A percentile compares a stretch with the other conserved stretches of the same genome.
Conservation (phyloP, 2,113 vertebrate species). For the Brevimyrus niger region DNA sequence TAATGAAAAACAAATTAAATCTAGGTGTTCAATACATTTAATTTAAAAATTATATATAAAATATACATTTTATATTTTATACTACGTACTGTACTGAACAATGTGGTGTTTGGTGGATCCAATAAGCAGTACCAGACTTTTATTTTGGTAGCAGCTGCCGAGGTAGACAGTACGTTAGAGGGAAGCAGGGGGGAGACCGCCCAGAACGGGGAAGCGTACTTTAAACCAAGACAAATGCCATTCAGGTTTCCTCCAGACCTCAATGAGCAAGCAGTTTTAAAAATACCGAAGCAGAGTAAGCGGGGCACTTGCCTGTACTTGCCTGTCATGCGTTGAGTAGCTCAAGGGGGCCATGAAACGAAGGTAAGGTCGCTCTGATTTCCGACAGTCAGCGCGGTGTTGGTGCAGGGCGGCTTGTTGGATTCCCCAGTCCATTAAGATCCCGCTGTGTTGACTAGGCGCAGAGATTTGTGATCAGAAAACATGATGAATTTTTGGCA, state of each 20-base stretch:
- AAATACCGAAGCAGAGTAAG: not conserved
- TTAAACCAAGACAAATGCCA: not conserved
- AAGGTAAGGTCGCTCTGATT: not conserved
- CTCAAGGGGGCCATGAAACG: slow-evolving; percentile 5
- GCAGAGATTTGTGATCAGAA: not conserved
- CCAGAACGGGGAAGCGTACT: not conserved
- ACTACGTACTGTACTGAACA: not conserved
- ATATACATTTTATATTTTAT: not conserved
- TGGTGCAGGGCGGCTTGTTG: not conserved
- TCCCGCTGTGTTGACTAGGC: not conserved
- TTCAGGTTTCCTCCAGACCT: not conserved
- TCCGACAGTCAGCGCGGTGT: not conserved
- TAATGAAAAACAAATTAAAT: not conserved
- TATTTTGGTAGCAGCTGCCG: slow-evolving; percentile 12
- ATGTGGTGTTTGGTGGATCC: not conserved
- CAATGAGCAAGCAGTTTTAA: not conserved
- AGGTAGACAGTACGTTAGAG: not conserved
- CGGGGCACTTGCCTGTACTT: not conserved
- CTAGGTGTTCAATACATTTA: not conserved
- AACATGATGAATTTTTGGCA: not conserved
- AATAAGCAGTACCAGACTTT: slow-evolving; percentile 7
- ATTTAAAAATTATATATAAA: not conserved
- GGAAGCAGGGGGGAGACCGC: not conserved
- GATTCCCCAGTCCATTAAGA: not conserved
- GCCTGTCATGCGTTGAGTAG: not conserved